A percentile compares a stretch with the other conserved stretches of the same genome.
phyloP scores from a whole-genome alignment of 2,797 vertebrate species.

The Smutsia gigantea region DNA sequence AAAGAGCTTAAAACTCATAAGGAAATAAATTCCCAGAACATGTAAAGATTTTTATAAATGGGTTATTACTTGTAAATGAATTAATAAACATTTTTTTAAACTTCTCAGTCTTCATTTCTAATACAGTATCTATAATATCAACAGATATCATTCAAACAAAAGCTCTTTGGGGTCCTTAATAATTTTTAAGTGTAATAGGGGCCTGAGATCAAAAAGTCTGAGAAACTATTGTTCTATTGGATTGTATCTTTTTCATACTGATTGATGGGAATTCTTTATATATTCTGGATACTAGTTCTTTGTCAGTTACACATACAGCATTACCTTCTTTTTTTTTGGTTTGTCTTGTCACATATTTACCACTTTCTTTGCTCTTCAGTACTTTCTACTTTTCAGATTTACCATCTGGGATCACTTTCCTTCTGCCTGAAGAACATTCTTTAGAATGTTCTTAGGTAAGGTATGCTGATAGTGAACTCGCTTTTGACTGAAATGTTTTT shows the following conservation, averaged over 20 bases:
- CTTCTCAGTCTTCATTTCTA: background rate
- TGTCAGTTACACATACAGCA: background rate
- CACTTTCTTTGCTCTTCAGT: background rate
- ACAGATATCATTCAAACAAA: background rate
- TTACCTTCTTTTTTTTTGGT: background rate
- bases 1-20: background rate
- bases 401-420: background rate
- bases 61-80: background rate
- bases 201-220: background rate
- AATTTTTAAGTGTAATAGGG: background rate
- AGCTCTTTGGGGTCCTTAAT: background rate
- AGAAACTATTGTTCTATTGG: background rate
- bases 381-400: background rate
- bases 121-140: background rate
- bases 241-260: background rate
- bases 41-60: background rate
- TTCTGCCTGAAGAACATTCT: background rate
- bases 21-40: background rate
- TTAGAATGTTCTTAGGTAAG: background rate
- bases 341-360: background rate
- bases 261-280: background rate
- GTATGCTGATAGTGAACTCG: background rate
- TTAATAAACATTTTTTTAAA: background rate
- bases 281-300: background rate
- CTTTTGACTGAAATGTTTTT: slow-evolving; percentile 19